phyloP scores from a whole-genome alignment of 2,888 invertebrate genomes.

The Andrena fulva region DNA sequence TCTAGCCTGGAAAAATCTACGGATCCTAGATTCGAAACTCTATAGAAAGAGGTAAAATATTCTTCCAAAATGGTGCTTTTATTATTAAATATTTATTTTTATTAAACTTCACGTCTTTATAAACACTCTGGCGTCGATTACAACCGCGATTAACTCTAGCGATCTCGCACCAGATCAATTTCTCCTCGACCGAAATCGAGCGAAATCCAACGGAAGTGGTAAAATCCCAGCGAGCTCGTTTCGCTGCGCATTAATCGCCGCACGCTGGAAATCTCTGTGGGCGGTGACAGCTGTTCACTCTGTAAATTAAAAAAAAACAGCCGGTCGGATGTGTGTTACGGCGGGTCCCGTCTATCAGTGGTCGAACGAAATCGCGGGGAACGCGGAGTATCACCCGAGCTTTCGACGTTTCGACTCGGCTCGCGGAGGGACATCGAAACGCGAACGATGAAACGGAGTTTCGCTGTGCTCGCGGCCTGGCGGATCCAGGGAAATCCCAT shows the following conservation, averaged over 20 bases:
- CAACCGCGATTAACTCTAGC: too few species aligned
- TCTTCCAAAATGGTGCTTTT: too few species aligned
- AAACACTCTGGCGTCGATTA: too few species aligned
- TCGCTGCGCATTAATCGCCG: constrained; percentile 4
- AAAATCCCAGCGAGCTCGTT: background rate
- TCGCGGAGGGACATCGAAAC: background rate
- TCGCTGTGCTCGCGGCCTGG: background rate
- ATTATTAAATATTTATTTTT: too few species aligned
- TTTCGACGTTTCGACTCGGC: constrained; percentile 1
- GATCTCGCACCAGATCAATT: background rate
- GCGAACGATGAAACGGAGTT: background rate
- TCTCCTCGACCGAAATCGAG: background rate
- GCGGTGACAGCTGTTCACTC: constrained; percentile 9
- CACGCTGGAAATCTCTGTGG: background rate
- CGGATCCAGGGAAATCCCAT: constrained; percentile 32
- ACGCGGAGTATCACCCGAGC: background rate
- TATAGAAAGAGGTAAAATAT: too few species aligned
- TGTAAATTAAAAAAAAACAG: constrained; percentile 15
- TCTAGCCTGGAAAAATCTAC: too few species aligned
- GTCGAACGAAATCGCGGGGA: background rate
- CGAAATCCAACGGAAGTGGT: background rate
- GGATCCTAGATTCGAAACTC: too few species aligned
- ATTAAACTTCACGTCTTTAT: too few species aligned
- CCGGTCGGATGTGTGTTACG: background rate
- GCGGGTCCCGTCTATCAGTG: background rate